Evolutionary conservation across 2,113 vertebrate genomes (phyloP).

Genomic region (Elachura formosa): DNA sequence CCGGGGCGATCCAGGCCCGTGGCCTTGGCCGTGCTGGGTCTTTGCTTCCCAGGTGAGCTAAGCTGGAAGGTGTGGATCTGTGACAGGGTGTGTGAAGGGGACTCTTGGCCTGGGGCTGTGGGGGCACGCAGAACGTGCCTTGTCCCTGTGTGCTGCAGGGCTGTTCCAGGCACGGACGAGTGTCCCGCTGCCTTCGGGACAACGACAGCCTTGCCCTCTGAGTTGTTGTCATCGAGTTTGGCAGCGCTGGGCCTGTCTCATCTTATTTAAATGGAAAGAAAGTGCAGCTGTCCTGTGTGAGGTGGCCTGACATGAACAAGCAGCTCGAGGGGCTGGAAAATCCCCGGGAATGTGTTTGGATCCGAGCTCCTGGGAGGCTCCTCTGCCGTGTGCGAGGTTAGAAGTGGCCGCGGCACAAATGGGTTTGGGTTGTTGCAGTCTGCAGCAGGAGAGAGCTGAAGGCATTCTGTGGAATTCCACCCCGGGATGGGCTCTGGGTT

Average conservation of each 20-base stretch:
- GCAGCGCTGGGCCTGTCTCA: not conserved
- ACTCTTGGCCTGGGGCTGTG: not conserved
- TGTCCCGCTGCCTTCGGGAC: not conserved
- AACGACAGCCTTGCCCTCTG: not conserved
- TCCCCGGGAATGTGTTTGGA: accelerated
- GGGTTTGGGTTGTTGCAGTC: not conserved
- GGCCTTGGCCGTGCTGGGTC: too few species aligned
- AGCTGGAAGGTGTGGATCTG: accelerated
- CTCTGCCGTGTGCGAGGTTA: not conserved
- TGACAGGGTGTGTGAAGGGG: accelerated
- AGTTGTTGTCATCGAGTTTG: not conserved
- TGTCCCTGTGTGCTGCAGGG: accelerated
- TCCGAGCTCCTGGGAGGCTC: not conserved
- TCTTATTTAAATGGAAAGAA: not conserved
- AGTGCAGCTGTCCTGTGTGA: not conserved
- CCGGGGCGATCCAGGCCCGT: too few species aligned
- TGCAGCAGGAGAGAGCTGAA: not conserved
- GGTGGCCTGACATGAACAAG: not conserved
- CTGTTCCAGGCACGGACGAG: accelerated
- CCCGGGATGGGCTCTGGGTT: too few species aligned
- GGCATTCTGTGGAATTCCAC: too few species aligned
- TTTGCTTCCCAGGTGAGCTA: not conserved
- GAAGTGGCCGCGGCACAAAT: not conserved
- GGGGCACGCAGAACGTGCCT: not conserved
- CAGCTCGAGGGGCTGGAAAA: not conserved